Base-by-base conservation (phyloP, 2,888 invertebrate genomes). In the Heliconius aoede region DNA sequence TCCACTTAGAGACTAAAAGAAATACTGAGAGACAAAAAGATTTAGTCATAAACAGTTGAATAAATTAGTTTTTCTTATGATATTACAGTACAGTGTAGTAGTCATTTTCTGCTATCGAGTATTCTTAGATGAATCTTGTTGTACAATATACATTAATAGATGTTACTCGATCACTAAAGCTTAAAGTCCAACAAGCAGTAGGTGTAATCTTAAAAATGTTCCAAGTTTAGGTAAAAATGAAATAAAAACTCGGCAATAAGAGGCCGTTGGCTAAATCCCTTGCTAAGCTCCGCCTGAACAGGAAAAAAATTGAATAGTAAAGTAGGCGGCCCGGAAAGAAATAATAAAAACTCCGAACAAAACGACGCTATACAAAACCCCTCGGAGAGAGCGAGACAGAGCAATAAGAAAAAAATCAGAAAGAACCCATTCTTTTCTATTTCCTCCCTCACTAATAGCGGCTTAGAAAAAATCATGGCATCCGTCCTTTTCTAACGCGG, bases 381-480 rank as follows among this genome's bases (percentile, higher is more conserved):
- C 4, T 77, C 80, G 85, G 92, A 84, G 89, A 89, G 89, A 93
- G 91, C 89, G 93, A 90, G 94, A 92, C 86, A 79, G 85, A 81
- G 72, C 85, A 87, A 85, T 88, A 91, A 93, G 92, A 92, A 93
- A 94, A 84, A 94, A 94, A 94, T 92, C 90, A 89, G 89, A 93
- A 94, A 94, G 94, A 94, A 90, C 88, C 87, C 89, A 91, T 94
- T 94, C 93, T 93, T 94, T 93, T 94, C 89, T 92, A 94, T 90
- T 93, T 94, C 93, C 94, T 94, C 94, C 93, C 93, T 91, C 86
- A 88, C 91, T 91, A 90, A 91, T 91, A 90, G 89, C 88, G 88
- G 92, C 92, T 94, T 93, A 93, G 92, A 93, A 94, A 94, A 94
- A 93, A 94, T 90, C 88, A 89, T 84, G 86, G 88, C 90, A 89